These are phyloP conservation scores for Uria lomvia DNA, from an alignment of 2,113 vertebrate species.

Conservation along the genomic window DNA sequence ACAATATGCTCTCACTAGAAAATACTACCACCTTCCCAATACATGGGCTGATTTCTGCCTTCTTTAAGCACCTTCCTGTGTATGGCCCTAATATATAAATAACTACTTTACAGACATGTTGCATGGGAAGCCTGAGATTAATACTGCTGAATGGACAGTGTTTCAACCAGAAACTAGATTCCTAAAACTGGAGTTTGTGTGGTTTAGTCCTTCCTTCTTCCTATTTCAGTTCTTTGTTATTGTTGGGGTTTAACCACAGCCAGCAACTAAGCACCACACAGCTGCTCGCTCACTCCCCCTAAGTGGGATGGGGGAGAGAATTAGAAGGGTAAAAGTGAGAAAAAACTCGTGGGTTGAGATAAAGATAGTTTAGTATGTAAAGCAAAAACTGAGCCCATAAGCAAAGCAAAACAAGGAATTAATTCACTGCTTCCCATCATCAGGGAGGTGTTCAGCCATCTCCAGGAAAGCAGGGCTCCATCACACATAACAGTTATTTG, in stretches of 20 bases:
- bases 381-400: fast-evolving
- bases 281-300: fast-evolving
- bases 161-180: background rate
- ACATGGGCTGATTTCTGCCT: background rate
- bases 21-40: background rate
- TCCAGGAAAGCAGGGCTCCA: background rate
- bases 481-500: fast-evolving
- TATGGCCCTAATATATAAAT: background rate
- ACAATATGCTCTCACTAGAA: background rate
- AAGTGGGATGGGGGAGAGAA: background rate
- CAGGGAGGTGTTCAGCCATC: background rate
- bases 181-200: background rate
- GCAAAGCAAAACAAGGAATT: background rate
- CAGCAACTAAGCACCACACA: background rate
- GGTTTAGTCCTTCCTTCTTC: background rate
- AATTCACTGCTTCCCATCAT: fast-evolving
- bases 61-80: background rate
- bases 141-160: background rate
- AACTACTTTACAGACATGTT: background rate
- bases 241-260: background rate
- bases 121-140: background rate
- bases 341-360: fast-evolving
- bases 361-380: background rate
- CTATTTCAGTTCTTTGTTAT: background rate
- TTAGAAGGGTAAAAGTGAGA: background rate